phyloP scores from a whole-genome alignment of 2,113 vertebrate genomes.

The Gobio gobio region DNA sequence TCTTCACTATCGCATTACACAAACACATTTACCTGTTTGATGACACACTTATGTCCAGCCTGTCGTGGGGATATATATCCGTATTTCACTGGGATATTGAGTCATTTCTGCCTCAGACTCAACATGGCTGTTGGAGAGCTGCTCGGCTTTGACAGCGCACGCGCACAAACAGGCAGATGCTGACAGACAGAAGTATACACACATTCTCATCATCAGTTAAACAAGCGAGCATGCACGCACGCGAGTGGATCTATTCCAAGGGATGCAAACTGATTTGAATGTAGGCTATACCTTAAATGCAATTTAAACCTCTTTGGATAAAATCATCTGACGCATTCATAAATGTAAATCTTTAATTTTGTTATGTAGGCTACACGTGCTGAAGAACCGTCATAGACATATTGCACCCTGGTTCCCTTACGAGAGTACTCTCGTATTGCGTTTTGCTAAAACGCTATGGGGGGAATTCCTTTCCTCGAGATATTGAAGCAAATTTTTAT shows the following conservation, averaged over 20 bases:
- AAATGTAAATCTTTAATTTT: not conserved
- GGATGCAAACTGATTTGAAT: not conserved
- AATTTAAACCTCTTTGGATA: not conserved
- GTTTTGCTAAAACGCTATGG: no score
- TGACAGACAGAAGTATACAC: not conserved
- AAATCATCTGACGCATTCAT: not conserved
- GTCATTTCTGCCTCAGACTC: conserved; percentile 13
- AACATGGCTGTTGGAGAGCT: conserved; percentile 4
- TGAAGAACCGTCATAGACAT: not conserved
- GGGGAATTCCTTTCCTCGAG: no score
- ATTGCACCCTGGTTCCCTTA: not conserved
- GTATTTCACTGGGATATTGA: not conserved
- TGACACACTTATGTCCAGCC: not conserved
- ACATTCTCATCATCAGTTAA: not conserved
- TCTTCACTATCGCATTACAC: not conserved
- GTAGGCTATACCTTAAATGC: not conserved
- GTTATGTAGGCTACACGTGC: not conserved
- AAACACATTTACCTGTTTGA: not conserved
- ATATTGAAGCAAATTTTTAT: no score
- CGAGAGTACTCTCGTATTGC: no score
- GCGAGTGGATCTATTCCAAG: not conserved
- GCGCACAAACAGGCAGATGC: not conserved
- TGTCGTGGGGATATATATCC: not conserved
- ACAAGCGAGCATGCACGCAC: no score
- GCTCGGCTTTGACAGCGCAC: not conserved